Evolutionary conservation across 2,888 invertebrate species (phyloP), one percentile per base, ranked within the genome.

Genomic region (Nemapogon koenigi): DNA sequence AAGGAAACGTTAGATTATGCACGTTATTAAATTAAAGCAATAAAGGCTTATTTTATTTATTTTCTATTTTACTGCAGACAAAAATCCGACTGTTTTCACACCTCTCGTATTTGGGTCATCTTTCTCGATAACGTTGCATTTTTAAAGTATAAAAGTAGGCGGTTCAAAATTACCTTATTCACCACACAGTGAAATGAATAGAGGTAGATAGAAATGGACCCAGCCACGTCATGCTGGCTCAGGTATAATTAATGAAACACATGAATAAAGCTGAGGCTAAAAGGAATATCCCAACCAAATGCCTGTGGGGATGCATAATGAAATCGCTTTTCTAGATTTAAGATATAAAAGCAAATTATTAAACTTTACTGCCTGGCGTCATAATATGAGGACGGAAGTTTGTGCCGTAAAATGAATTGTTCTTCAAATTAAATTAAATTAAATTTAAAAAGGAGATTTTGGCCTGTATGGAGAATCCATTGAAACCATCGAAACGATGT

Each of bases 221-320:
- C 28, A n/a, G 29, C 29, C 6, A 29, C 29, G 29, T 29, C 29
- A 29, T 29, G 29, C 15, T 29, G 8, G 14, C 14, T n/a, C n/a
- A 8, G 29, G 15, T 29, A 29, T 29, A 13, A 29, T 29, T 29
- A 11, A 29, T 29, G 29, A 29, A 29, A 8, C 3, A 14, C n/a
- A n/a, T n/a, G 10, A 3, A 2, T 3, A 16, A 31, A 4, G 16
- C 15, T 2, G 15, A 16, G 16, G 10, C 16, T 31, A 16, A 31
- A 31, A 16, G 3, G 31, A 14, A 31, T 16, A 31, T 31, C 31
- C 31, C 17, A 31, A 3, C 16, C 31, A 31, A 31, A 31, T 15
- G 30, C 4, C 13, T 4, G 15, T 17, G 31, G 31, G 31, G 31
- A 17, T 31, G 31, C 31, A 31, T 31, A 31, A 31, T 31, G 16